Evolutionary conservation across 2,113 vertebrate species (phyloP).

Genomic region (Eonycteris spelaea): DNA sequence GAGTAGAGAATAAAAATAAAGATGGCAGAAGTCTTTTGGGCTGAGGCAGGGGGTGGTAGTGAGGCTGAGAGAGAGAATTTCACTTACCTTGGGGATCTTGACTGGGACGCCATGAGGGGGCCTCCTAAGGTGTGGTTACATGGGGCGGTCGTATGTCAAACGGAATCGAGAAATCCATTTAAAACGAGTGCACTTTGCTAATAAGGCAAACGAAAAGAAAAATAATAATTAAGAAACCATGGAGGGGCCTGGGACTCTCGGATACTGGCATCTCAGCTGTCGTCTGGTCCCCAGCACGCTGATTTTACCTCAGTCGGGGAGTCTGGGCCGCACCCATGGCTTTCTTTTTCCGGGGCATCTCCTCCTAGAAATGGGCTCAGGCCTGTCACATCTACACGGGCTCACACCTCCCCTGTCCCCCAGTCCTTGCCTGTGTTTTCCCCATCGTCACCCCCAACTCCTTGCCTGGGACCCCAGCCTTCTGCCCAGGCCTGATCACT

Average conservation of each 20-base stretch:
- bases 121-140: neutral
- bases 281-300: too few relatives aligned
- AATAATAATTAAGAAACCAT: neutral
- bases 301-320: neutral
- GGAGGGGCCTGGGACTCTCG: neutral
- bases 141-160: too few relatives aligned
- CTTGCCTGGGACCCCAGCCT: neutral
- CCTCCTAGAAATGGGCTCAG: neutral
- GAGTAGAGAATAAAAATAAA: neutral
- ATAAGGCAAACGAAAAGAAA: neutral
- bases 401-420: neutral
- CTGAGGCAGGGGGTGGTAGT: neutral
- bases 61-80: neutral
- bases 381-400: neutral
- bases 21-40: neutral
- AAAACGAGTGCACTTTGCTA: neutral
- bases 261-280: too few relatives aligned
- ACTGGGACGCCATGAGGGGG: neutral
- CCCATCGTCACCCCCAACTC: fast-evolving
- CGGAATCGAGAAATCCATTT: neutral
- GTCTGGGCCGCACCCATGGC: neutral
- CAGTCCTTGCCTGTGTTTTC: neutral
- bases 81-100: neutral
- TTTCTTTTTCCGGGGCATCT: neutral
- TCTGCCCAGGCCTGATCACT: neutral